Evolutionary conservation across 2,888 invertebrate genomes (phyloP).

Genomic region (Cerastoderma edule): DNA sequence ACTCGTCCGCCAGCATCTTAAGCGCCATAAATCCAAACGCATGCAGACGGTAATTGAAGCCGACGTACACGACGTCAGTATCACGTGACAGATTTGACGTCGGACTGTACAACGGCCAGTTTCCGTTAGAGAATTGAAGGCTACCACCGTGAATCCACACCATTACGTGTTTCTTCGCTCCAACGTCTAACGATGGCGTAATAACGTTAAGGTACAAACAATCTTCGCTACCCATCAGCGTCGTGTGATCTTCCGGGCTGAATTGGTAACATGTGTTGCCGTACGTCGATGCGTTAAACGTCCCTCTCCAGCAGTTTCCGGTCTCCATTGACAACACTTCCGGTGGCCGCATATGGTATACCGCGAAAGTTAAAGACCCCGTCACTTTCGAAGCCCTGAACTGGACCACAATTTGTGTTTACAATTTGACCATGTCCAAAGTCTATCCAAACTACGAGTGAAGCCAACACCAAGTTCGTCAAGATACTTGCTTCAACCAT

Average conservation of each 20-base stretch:
- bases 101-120: slow-evolving; percentile 84
- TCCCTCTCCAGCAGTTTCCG: slow-evolving; percentile 68
- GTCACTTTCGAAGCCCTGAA: slow-evolving; percentile 51
- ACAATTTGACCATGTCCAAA: slow-evolving; percentile 9
- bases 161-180: slow-evolving; percentile 75
- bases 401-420: slow-evolving; percentile 66
- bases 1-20: slow-evolving; percentile 80
- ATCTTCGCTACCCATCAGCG: slow-evolving; percentile 57
- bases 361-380: slow-evolving; percentile 65
- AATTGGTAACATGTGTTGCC: slow-evolving; percentile 66
- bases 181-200: slow-evolving; percentile 72
- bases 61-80: slow-evolving; percentile 92
- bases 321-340: slow-evolving; percentile 26
- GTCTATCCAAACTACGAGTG: neutral
- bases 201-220: slow-evolving; percentile 72
- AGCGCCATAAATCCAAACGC: slow-evolving; percentile 90
- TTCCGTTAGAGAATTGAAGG: slow-evolving; percentile 65
- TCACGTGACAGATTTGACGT: slow-evolving; percentile 90
- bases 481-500: too few relatives aligned
- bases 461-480: too few relatives aligned
- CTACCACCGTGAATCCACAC: slow-evolving; percentile 81
- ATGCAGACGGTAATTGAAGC: slow-evolving; percentile 92
- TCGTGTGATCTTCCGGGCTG: slow-evolving; percentile 39
- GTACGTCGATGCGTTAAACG: slow-evolving; percentile 56
- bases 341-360: slow-evolving; percentile 70